phyloP scores from a whole-genome alignment of 1,140 invertebrate species.

The Aricia agestis region DNA sequence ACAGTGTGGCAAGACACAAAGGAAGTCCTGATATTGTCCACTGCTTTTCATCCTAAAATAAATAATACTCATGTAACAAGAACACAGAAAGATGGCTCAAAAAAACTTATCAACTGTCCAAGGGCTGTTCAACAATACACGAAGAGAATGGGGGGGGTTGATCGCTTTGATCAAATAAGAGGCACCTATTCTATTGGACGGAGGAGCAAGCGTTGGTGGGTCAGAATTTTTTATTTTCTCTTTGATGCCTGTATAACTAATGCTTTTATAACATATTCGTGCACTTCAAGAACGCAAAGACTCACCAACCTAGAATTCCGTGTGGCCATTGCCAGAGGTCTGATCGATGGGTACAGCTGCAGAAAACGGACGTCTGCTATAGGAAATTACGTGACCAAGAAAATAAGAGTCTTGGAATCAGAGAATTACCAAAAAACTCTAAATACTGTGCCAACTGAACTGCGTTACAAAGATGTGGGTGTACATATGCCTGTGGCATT shows the following conservation, averaged over 20 bases:
- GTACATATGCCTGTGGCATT: constrained; percentile 34
- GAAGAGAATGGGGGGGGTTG: constrained; percentile 38
- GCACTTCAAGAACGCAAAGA: too few species aligned
- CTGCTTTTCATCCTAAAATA: constrained; percentile 28
- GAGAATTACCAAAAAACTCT: constrained; percentile 32
- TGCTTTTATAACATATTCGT: too few species aligned
- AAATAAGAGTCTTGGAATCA: not conserved
- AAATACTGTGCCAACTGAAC: constrained; percentile 30
- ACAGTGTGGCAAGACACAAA: constrained; percentile 26
- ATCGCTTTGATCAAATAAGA: constrained; percentile 38
- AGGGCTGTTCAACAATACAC: constrained; percentile 34
- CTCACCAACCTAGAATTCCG: too few species aligned
- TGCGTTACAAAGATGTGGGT: constrained; percentile 30
- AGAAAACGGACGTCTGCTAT: constrained; percentile 30
- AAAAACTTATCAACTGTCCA: constrained; percentile 28
- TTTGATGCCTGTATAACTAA: too few species aligned
- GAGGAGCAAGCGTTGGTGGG: too few species aligned
- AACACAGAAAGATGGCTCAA: constrained; percentile 41
- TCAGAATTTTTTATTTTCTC: too few species aligned
- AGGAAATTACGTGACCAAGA: too few species aligned
- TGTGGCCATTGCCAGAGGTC: constrained; percentile 36
- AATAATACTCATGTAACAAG: constrained; percentile 30
- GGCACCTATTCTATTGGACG: too few species aligned
- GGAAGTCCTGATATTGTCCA: constrained; percentile 27
- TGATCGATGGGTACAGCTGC: constrained; percentile 34